These are phyloP conservation scores for Megatriorchis doriae DNA, from an alignment of 2,113 vertebrate genomes.

Conservation along the genomic window DNA sequence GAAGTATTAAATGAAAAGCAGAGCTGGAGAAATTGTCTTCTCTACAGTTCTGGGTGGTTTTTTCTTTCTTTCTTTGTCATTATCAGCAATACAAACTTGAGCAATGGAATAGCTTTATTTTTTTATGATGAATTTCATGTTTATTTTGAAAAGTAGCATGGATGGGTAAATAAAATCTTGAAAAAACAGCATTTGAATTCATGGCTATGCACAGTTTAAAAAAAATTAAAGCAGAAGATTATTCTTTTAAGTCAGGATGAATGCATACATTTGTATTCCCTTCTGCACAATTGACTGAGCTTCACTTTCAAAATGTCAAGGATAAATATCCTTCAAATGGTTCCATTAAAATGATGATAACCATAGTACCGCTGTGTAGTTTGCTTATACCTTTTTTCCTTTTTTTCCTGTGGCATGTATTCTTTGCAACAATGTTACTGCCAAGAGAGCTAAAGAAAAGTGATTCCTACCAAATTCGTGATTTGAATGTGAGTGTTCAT, in stretches of 20 bases:
- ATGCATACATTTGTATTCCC: constrained; percentile 43
- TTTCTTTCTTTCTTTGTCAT: background rate
- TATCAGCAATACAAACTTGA: background rate
- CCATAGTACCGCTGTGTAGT: background rate
- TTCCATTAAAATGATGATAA: constrained; percentile 52
- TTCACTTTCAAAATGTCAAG: constrained; percentile 62
- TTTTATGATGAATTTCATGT: background rate
- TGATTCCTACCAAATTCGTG: background rate
- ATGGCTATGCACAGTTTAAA: background rate
- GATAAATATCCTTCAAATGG: constrained; percentile 65
- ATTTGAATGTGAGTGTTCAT: background rate
- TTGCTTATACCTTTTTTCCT: constrained; percentile 4
- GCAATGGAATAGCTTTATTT: background rate
- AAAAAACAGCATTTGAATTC: background rate
- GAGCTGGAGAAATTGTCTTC: background rate
- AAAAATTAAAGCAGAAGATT: background rate
- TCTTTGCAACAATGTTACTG: background rate
- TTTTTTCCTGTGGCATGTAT: background rate
- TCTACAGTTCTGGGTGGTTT: background rate
- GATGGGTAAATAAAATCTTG: background rate
- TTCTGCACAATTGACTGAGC: constrained; percentile 56
- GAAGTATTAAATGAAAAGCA: constrained; percentile 2
- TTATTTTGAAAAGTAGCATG: background rate
- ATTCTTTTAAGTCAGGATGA: constrained; percentile 43
- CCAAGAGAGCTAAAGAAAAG: background rate